Percentiles rank a stretch among this genome's conserved stretches.
Evolutionary conservation across 1,140 invertebrate genomes (phyloP).

Genomic region (Cherax destructor): DNA sequence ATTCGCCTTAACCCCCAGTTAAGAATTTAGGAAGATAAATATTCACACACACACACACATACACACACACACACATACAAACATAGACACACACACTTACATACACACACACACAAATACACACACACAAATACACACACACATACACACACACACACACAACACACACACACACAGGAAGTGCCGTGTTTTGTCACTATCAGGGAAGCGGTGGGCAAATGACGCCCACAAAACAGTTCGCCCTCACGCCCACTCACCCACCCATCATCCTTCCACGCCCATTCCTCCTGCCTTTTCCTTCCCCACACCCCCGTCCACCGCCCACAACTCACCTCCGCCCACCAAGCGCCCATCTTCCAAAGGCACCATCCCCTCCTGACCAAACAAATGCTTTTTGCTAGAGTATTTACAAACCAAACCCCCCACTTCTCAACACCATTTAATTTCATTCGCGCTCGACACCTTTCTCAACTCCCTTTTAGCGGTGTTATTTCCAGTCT

Average conservation of each 20-base stretch:
- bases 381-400: constrained; percentile 35
- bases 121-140: too few relatives aligned
- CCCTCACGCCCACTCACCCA: background rate
- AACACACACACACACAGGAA: background rate
- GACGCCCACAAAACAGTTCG: background rate
- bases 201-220: background rate
- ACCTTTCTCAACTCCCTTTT: background rate
- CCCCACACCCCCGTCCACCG: background rate
- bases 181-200: background rate
- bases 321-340: background rate
- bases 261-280: background rate
- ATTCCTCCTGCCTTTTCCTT: background rate
- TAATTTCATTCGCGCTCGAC: constrained; percentile 37
- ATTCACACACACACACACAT: too few relatives aligned
- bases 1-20: too few relatives aligned
- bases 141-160: too few relatives aligned
- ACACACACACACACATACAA: too few relatives aligned
- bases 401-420: constrained; percentile 58
- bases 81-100: too few relatives aligned
- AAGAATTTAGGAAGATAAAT: too few relatives aligned
- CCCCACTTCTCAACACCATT: constrained; percentile 38
- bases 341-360: background rate
- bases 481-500: background rate
- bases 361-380: constrained; percentile 17
- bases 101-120: too few relatives aligned